phyloP scores from a whole-genome alignment of 1,140 invertebrate species.

The Brachionus koreanus region DNA sequence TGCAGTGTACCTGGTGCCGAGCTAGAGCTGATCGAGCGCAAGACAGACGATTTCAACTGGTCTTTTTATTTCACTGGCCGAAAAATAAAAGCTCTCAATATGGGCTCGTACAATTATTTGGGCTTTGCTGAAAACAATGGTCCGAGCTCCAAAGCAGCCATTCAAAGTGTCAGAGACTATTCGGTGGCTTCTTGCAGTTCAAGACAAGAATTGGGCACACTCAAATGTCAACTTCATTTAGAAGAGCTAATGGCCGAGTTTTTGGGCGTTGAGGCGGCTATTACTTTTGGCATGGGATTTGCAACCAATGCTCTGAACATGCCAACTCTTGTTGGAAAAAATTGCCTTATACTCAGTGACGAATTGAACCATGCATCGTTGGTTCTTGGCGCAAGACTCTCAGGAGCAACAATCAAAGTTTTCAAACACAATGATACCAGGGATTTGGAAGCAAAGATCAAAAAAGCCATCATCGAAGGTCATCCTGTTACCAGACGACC shows the following conservation, averaged over 20 bases:
- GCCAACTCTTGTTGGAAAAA: slow-evolving; percentile 76
- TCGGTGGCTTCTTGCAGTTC: slow-evolving; percentile 55
- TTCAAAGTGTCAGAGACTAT: slow-evolving; percentile 53
- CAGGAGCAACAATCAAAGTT: slow-evolving; percentile 77
- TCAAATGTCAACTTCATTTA: slow-evolving; percentile 71
- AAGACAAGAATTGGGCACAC: slow-evolving; percentile 30
- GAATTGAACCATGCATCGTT: slow-evolving; percentile 94
- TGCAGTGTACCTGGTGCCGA: slow-evolving; percentile 82
- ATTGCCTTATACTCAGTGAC: slow-evolving; percentile 85
- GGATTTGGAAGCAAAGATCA: slow-evolving; percentile 76
- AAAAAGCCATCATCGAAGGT: slow-evolving; percentile 73
- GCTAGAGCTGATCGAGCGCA: slow-evolving; percentile 76
- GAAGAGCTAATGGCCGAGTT: slow-evolving; percentile 80
- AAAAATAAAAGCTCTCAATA: slow-evolving; percentile 60
- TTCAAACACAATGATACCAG: slow-evolving; percentile 78
- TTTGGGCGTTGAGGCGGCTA: slow-evolving; percentile 83
- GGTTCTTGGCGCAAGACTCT: slow-evolving; percentile 82
- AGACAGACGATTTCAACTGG: slow-evolving; percentile 76
- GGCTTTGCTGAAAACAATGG: slow-evolving; percentile 62
- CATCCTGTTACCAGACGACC: slow-evolving; percentile 72
- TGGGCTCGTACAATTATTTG: slow-evolving; percentile 64
- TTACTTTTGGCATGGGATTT: slow-evolving; percentile 97
- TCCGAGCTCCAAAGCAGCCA: slow-evolving; percentile 57
- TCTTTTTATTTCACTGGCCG: slow-evolving; percentile 53
- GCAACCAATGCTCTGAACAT: slow-evolving; percentile 93